Conservation (phyloP, 2,113 vertebrate genomes). For the Gymnobelideus leadbeateri region DNA sequence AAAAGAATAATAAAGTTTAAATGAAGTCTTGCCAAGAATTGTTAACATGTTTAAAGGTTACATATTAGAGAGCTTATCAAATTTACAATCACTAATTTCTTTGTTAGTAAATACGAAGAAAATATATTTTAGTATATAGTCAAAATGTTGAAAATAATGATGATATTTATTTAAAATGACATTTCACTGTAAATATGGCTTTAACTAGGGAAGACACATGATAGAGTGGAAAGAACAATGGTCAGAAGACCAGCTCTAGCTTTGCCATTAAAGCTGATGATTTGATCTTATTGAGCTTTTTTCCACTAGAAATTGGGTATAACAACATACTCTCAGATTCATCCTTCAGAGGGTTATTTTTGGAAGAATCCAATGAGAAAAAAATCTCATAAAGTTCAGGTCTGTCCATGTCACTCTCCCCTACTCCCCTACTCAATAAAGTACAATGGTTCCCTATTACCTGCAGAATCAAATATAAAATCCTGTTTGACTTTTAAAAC, state of each 20-base stretch:
- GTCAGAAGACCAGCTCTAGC: neutral
- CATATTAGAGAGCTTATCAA: neutral
- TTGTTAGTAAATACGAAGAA: neutral
- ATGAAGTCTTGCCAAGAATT: constrained; percentile 52
- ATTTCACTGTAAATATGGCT: neutral
- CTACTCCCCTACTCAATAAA: too few relatives aligned
- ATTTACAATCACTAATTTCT: neutral
- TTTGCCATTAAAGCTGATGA: neutral
- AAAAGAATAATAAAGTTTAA: constrained; percentile 63
- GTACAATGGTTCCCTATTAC: neutral
- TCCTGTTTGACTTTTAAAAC: neutral
- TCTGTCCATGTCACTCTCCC: neutral
- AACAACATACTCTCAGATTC: neutral
- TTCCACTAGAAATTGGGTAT: neutral
- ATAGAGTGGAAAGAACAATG: neutral
- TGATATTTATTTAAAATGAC: constrained; percentile 49
- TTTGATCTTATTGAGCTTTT: neutral
- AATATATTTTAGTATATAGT: constrained; percentile 3
- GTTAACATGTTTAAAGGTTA: neutral
- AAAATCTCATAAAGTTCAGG: neutral
- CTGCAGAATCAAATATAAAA: neutral
- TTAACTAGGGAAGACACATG: neutral
- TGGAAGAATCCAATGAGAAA: neutral
- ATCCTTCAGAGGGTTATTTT: neutral
- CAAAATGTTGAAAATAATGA: constrained; percentile 51